phyloP scores from a whole-genome alignment of 2,888 invertebrate genomes.

The Acleris laterana region DNA sequence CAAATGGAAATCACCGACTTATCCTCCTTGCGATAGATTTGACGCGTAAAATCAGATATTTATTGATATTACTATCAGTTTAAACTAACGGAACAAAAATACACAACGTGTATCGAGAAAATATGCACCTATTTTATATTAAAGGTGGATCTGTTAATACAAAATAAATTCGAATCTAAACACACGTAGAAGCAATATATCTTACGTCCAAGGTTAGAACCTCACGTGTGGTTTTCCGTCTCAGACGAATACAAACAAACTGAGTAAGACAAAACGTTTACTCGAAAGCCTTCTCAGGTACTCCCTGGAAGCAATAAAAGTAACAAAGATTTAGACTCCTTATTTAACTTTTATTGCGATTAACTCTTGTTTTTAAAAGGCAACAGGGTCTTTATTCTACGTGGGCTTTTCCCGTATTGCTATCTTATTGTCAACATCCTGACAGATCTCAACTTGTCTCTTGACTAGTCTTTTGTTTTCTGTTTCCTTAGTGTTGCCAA shows the following conservation, averaged over 20 bases:
- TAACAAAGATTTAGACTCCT: conserved; percentile 20
- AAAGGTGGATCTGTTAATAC: conserved; percentile 11
- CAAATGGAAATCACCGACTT: too few species aligned
- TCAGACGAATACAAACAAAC: neutral
- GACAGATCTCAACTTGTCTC: too few species aligned
- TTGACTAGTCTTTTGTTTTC: too few species aligned
- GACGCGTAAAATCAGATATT: too few species aligned
- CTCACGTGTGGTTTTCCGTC: neutral
- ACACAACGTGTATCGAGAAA: too few species aligned
- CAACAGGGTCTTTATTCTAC: neutral
- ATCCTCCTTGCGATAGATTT: too few species aligned
- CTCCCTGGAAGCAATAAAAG: conserved; percentile 2
- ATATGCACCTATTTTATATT: too few species aligned
- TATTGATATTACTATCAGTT: too few species aligned
- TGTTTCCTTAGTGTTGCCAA: too few species aligned
- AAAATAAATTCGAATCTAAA: conserved; percentile 24
- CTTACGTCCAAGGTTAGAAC: conserved; percentile 1
- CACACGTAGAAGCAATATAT: conserved; percentile 4
- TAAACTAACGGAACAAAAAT: too few species aligned
- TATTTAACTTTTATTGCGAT: conserved; percentile 25
- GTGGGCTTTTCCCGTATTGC: too few species aligned
- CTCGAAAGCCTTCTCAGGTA: neutral
- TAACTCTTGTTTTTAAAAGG: neutral
- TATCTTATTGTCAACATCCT: too few species aligned
- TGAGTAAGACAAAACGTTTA: neutral